These are phyloP conservation scores for Lophura nycthemera DNA, from an alignment of 2,113 vertebrate genomes.

Conservation along the genomic window DNA sequence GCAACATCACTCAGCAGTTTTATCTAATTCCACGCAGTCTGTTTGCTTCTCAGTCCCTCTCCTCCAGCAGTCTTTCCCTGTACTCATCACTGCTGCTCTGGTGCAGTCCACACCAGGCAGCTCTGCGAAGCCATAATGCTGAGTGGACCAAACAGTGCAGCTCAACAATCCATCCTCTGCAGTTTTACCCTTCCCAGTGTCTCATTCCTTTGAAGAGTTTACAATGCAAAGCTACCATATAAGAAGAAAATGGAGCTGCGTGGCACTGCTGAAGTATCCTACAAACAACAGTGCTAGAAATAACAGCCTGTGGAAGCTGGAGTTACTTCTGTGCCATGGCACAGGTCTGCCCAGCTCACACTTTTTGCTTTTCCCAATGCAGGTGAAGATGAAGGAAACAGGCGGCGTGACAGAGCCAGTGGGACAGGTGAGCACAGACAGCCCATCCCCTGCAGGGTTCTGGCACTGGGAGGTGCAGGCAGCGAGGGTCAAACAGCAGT, in stretches of 20 bases:
- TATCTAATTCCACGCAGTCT: background rate
- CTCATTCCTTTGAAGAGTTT: background rate
- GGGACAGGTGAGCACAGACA: background rate
- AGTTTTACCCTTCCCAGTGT: background rate
- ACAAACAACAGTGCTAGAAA: background rate
- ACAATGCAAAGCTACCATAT: background rate
- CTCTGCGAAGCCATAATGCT: too few relatives aligned
- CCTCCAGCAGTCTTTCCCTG: background rate
- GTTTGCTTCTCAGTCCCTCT: fast-evolving
- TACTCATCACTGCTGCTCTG: background rate
- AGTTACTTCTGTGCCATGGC: background rate
- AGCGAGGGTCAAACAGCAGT: background rate
- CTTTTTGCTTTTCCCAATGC: background rate
- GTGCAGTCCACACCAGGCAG: too few relatives aligned
- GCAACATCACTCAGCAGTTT: background rate
- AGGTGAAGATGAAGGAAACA: background rate
- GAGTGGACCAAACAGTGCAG: background rate
- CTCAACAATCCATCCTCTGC: background rate
- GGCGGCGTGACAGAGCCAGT: fast-evolving
- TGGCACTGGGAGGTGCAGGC: background rate
- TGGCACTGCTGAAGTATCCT: background rate
- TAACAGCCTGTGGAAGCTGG: background rate
- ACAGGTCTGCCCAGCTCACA: background rate
- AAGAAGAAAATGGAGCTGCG: background rate
- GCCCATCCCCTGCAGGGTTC: fast-evolving